A percentile compares a stretch with the other conserved stretches of the same genome.
phyloP scores from a whole-genome alignment of 1,140 invertebrate species.

The Apis cerana region DNA sequence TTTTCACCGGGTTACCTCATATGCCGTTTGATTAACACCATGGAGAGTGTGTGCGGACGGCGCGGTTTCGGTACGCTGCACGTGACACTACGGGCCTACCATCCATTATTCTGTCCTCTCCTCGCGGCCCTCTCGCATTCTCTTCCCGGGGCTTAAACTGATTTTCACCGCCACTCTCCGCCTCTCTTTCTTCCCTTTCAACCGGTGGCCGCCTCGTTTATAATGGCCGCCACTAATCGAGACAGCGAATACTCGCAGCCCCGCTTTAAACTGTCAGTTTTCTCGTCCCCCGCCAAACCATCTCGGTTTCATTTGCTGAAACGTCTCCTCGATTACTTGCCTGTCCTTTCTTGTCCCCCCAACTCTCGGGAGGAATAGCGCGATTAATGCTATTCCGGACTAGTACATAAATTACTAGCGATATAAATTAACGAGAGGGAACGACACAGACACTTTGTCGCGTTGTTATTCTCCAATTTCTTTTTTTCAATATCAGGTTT shows the following conservation, averaged over 20 bases:
- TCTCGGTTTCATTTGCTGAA: conserved; percentile 37
- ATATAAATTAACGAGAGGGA: not conserved
- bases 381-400: conserved; percentile 25
- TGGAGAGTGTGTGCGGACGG: conserved; percentile 70
- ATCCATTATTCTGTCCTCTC: conserved; percentile 73
- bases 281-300: not conserved
- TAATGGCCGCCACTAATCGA: conserved; percentile 45
- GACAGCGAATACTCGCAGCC: conserved; percentile 18
- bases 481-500: not conserved
- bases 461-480: not conserved
- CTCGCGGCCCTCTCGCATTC: conserved; percentile 28
- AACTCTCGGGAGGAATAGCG: not conserved
- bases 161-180: conserved; percentile 37
- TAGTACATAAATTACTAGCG: not conserved
- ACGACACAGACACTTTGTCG: too few species aligned
- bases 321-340: conserved; percentile 27
- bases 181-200: conserved; percentile 40
- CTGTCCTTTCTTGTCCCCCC: not conserved
- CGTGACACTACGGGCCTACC: conserved; percentile 73
- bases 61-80: conserved; percentile 71
- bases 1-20: conserved; percentile 46
- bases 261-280: conserved; percentile 35
- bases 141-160: conserved; percentile 54
- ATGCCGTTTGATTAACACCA: conserved; percentile 77
- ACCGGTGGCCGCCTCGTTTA: conserved; percentile 9